These are phyloP conservation scores for Augiades crinisus DNA, from an alignment of 2,888 invertebrate species.

Conservation along the genomic window DNA sequence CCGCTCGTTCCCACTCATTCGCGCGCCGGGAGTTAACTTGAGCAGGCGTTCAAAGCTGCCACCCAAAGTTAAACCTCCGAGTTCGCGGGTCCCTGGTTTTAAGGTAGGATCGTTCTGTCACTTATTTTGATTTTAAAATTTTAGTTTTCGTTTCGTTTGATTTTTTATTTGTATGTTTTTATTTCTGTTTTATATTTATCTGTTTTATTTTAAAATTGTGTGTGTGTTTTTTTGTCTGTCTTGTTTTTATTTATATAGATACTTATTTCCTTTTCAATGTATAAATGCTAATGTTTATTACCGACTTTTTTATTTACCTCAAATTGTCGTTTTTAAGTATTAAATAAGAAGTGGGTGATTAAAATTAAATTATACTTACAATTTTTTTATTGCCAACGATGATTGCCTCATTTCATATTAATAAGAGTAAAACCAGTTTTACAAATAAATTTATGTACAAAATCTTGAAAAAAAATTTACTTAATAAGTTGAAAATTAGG, in stretches of 20 bases:
- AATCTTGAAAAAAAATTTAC: background rate
- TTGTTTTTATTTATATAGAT: too few relatives aligned
- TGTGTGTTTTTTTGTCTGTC: too few relatives aligned
- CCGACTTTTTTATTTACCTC: background rate
- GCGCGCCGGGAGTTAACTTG: slow-evolving; percentile 44
- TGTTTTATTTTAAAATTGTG: too few relatives aligned
- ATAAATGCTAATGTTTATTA: background rate
- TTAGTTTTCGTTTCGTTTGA: background rate
- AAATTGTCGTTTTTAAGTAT: background rate
- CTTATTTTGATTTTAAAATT: background rate
- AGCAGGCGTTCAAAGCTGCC: slow-evolving; percentile 39
- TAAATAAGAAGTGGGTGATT: background rate
- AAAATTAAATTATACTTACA: background rate
- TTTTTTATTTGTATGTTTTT: background rate
- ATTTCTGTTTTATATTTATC: too few relatives aligned
- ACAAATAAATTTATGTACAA: background rate
- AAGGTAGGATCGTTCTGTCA: slow-evolving; percentile 1
- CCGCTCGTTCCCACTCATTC: slow-evolving; percentile 37
- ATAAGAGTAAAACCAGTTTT: background rate
- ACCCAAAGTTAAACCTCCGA: slow-evolving; percentile 40
- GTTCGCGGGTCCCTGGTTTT: slow-evolving; percentile 31
- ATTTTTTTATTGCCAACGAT: background rate
- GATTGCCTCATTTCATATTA: background rate
- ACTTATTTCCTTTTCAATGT: too few relatives aligned
- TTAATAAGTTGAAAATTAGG: background rate